Evolutionary conservation across 1,140 invertebrate genomes (phyloP).

Genomic region (Zaprionus inermis): DNA sequence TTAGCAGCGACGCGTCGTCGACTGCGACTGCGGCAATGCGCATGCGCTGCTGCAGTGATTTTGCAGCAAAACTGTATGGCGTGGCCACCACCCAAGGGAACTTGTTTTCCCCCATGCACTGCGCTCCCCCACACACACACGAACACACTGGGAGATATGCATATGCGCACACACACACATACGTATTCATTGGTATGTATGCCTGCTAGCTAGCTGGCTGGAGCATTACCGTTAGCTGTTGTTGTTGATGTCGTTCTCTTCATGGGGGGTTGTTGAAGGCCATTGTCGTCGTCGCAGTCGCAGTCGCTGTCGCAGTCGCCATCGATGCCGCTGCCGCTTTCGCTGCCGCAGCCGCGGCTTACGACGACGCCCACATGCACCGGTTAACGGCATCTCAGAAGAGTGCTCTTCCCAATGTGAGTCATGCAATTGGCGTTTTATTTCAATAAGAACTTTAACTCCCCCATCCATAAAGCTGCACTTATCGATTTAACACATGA

Average conservation of each 20-base stretch:
- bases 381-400: slow-evolving; percentile 61
- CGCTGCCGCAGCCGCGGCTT: slow-evolving; percentile 36
- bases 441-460: slow-evolving; percentile 44
- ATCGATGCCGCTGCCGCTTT: slow-evolving; percentile 10
- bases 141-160: slow-evolving; percentile 1
- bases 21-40: slow-evolving; percentile 36
- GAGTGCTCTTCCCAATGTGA: slow-evolving; percentile 44
- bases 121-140: slow-evolving; percentile 32
- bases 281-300: slow-evolving; percentile 47
- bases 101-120: slow-evolving; percentile 45
- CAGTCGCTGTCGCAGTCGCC: slow-evolving; percentile 18
- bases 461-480: slow-evolving; percentile 22
- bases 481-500: slow-evolving; percentile 27
- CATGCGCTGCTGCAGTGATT: slow-evolving; percentile 58
- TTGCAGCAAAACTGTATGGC: slow-evolving; percentile 41
- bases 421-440: slow-evolving; percentile 67
- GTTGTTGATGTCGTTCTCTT: slow-evolving; percentile 44
- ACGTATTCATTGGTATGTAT: slow-evolving; percentile 20
- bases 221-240: slow-evolving; percentile 61
- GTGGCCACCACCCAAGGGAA: slow-evolving; percentile 60
- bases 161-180: slow-evolving; percentile 5
- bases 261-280: slow-evolving; percentile 80
- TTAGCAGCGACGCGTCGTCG: slow-evolving; percentile 16
- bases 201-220: slow-evolving; percentile 26
- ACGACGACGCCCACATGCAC: slow-evolving; percentile 75